Conservation (phyloP, 2,113 vertebrate species). For the Colossoma macropomum region DNA sequence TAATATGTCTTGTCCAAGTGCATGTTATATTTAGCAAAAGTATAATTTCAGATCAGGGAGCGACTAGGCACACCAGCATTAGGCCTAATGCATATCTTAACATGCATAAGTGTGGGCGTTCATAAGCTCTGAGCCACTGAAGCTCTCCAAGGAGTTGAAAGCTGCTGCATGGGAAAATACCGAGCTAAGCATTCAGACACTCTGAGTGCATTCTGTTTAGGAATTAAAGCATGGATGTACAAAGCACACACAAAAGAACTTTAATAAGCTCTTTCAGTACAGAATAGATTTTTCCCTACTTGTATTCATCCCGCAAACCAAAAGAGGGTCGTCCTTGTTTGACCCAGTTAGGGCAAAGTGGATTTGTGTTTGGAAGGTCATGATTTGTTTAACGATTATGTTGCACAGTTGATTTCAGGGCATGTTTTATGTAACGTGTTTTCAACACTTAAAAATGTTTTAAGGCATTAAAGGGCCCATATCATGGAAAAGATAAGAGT, state of each 20-base stretch:
- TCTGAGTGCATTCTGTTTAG: constrained; percentile 1
- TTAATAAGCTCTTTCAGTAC: not conserved
- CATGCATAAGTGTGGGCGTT: constrained; percentile 12
- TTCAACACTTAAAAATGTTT: not conserved
- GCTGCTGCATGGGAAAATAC: not conserved
- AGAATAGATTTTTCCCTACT: not conserved
- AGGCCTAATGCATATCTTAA: constrained; percentile 32
- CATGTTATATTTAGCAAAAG: constrained; percentile 32
- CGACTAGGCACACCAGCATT: constrained; percentile 5
- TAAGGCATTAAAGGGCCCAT: too few relatives aligned
- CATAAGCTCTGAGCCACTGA: not conserved
- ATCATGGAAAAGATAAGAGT: too few relatives aligned
- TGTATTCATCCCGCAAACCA: not conserved
- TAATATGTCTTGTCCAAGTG: constrained; percentile 31
- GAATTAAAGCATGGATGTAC: not conserved
- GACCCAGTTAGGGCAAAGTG: not conserved
- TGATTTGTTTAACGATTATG: not conserved
- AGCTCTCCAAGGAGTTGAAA: constrained; percentile 22
- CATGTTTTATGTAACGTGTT: not conserved
- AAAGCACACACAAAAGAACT: not conserved
- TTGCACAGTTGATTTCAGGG: not conserved
- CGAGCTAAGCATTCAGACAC: not conserved
- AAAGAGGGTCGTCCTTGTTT: not conserved
- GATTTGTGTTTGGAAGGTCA: not conserved
- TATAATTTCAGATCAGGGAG: constrained; percentile 33